phyloP scores from a whole-genome alignment of 2,797 vertebrate genomes.

The Carduelis carduelis region DNA sequence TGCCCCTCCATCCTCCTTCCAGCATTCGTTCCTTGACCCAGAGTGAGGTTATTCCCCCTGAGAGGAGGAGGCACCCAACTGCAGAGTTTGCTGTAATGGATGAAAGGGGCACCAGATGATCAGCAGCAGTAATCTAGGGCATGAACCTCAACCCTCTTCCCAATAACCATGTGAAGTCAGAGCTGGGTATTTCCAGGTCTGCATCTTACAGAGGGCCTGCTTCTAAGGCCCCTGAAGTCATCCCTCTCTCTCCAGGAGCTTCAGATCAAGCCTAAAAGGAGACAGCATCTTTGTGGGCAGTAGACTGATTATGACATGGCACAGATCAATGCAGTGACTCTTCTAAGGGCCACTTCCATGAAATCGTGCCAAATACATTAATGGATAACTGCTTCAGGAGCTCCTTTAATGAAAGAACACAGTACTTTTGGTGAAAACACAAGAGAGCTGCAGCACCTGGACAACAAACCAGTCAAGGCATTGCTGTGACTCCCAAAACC shows the following conservation, averaged over 20 bases:
- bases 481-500: neutral
- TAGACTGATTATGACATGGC: accelerated
- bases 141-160: neutral
- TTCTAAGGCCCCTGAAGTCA: neutral
- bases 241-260: neutral
- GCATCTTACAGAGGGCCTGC: neutral
- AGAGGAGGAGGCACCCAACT: neutral
- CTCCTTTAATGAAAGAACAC: accelerated
- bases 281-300: neutral
- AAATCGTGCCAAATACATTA: neutral
- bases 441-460: neutral
- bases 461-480: neutral
- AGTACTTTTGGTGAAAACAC: neutral
- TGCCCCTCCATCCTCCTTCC: neutral
- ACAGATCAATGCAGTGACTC: neutral
- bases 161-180: neutral
- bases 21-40: accelerated
- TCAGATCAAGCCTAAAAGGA: neutral
- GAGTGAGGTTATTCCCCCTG: neutral
- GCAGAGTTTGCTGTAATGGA: neutral
- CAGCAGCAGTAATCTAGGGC: accelerated
- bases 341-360: accelerated
- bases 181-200: neutral
- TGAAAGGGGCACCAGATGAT: neutral
- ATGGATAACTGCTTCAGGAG: neutral